phyloP scores from a whole-genome alignment of 1,140 invertebrate species.

The Apis dorsata region DNA sequence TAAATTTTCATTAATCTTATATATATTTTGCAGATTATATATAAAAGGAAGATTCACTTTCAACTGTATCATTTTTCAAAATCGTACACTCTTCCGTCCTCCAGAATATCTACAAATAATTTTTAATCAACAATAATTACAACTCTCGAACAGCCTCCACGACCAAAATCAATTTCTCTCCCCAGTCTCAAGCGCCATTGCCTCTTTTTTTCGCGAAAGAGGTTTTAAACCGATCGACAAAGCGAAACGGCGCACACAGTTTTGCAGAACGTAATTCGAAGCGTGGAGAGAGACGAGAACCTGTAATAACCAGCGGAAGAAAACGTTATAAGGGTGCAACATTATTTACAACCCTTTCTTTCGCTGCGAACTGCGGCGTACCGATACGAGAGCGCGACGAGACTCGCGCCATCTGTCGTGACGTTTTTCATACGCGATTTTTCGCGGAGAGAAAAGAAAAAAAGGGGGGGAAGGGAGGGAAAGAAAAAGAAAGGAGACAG shows the following conservation, averaged over 20 bases:
- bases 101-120: too few species aligned
- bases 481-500: background rate
- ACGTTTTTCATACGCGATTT: slow-evolving; percentile 28
- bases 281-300: background rate
- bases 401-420: slow-evolving; percentile 38
- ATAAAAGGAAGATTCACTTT: too few species aligned
- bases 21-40: too few species aligned
- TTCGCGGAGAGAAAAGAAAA: background rate
- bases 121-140: too few species aligned
- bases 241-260: background rate
- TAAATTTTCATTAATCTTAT: too few species aligned
- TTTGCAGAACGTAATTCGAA: slow-evolving; percentile 30
- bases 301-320: slow-evolving; percentile 34
- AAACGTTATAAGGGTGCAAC: slow-evolving; percentile 11
- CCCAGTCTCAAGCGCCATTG: background rate
- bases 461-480: background rate
- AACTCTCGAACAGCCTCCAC: background rate
- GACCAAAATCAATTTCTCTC: background rate
- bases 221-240: slow-evolving; percentile 12
- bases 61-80: too few species aligned
- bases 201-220: background rate
- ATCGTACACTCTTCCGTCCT: too few species aligned
- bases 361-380: background rate
- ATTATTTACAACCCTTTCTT: slow-evolving; percentile 47
- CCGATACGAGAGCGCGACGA: slow-evolving; percentile 19